A percentile compares a stretch with the other conserved stretches of the same genome.
These are phyloP conservation scores for Stichopus horrens DNA, from an alignment of 53 echinoderm and acorn worm genomes.

Conservation along the genomic window DNA sequence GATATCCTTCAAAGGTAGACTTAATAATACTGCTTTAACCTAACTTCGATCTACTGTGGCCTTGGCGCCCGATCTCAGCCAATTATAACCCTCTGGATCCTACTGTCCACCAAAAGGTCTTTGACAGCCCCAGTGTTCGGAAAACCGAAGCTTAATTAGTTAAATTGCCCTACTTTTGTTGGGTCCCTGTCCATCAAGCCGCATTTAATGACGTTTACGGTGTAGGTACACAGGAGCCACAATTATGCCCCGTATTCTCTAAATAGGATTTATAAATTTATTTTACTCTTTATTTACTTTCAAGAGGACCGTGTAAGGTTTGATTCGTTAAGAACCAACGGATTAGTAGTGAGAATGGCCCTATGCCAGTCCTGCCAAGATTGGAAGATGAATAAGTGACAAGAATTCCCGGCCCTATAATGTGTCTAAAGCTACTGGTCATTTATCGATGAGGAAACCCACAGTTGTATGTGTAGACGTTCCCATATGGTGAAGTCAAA, in stretches of 20 bases:
- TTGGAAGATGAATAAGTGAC: not conserved
- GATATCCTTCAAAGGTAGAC: too few species aligned
- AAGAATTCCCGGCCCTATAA: not conserved
- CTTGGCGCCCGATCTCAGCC: constrained; percentile 37
- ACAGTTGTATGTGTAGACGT: not conserved
- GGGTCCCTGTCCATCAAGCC: constrained; percentile 8
- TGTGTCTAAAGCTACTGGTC: not conserved
- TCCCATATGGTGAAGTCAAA: not conserved
- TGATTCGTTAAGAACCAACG: constrained; percentile 28
- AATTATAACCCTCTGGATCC: constrained; percentile 30
- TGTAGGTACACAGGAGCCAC: constrained; percentile 16
- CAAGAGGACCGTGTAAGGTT: constrained; percentile 31
- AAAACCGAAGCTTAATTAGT: constrained; percentile 31
- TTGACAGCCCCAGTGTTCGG: constrained; percentile 33
- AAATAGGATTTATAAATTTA: constrained; percentile 37
- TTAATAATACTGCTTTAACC: not conserved
- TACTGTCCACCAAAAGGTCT: constrained; percentile 9
- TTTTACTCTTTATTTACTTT: constrained; percentile 20
- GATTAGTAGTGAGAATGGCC: not conserved
- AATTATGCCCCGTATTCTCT: not conserved
- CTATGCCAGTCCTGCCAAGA: not conserved
- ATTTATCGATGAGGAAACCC: not conserved
- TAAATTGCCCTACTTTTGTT: constrained; percentile 36
- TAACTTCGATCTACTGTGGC: constrained; percentile 27
- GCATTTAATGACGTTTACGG: constrained; percentile 16